Evolutionary conservation across 1,140 invertebrate species (phyloP), one percentile per base, ranked within the genome.

Genomic region (Pantala flavescens): DNA sequence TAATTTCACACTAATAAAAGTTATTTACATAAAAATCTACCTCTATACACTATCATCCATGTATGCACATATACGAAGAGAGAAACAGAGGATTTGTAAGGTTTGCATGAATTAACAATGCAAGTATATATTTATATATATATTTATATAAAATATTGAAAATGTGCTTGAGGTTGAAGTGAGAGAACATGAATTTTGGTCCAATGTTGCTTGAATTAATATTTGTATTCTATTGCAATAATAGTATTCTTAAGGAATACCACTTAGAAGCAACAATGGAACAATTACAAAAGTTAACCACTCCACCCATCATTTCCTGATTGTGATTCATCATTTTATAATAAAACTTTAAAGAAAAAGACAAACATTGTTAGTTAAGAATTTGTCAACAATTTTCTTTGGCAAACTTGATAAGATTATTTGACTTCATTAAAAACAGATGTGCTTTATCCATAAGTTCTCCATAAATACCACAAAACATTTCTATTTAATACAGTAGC

Each of bases 51-150:
- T 19, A 16, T 63, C 49, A 21, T 21, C 49, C n/a, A 63, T 63
- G 3, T 63, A 63, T 63, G n/a, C 49, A 63, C 49, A 63, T 63
- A 7, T 63, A 63, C n/a, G 49, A 63, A 63, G 49, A 63, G 49
- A 63, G 49, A 63, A 63, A 63, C 49, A 63, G 49, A 63, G 49
- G 49, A 63, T 21, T 63, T 63, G n/a, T 63, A 63, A 63, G 49
- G 49, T 63, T 63, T 63, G 49, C 49, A 63, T 14, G 49, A 16
- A 16, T 63, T 63, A 63, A 63, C 49, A 63, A 63, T 63, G 49
- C 49, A 63, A 63, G n/a, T 49, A 14, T 63, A 63, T 63, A 63
- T 3, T 63, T 63, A 3, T 14, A 49, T 49, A 49, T 49, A 49
- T 49, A 49, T 49, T 9, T 49, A 49, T 49, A 49, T 49, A 49